Evolutionary conservation across 2,797 vertebrate genomes (phyloP), one percentile per base, ranked within the genome.

Genomic region (Glyptemys insculpta): DNA sequence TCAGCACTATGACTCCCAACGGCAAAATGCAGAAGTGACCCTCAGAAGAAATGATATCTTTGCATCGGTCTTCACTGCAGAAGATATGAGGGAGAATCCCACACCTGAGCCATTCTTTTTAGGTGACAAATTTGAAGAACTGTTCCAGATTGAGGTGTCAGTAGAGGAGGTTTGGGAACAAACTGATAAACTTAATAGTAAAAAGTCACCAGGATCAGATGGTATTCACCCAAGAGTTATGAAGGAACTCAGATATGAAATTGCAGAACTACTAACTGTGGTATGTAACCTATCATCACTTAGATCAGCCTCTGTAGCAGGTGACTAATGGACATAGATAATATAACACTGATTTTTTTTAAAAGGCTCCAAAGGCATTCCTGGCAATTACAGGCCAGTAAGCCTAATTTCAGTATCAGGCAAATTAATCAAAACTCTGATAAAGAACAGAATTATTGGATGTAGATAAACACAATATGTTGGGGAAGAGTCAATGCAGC

Each of bases 1-100:
- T 23, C 37, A 23, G 68, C 10, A 37, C 37, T 41, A 62, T 8
- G 37, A 41, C 19, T 41, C 9, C 1, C 52, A 1, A 15, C 27
- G 56, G 53, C 41, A 25, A 34, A 14, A 4, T 0, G 6, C 53
- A 93, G 29, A 65, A 82, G 6, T 1, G 2, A 1, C 41, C 0
- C 19, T 1, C n/a, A 81, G 10, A 1, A 1, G 19, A 72, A 72
- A 72, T 12, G 19, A 41, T 12, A 41, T 41, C 37, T 72, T 72
- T 41, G n/a, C n/a, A 72, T 41, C 37, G 3, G 19, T 11, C n/a
- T 72, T 72, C 65, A 37, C n/a, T 72, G 21, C 37, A 72, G 37
- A 41, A 11, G 19, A 21, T 41, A 21, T 6, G n/a, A n/a, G 34
- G 34, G 62, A 65, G 34, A 18, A n/a, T 65, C 62, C 62, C 34